phyloP scores from a whole-genome alignment of 1,140 invertebrate genomes.

The Conus ventricosus region DNA sequence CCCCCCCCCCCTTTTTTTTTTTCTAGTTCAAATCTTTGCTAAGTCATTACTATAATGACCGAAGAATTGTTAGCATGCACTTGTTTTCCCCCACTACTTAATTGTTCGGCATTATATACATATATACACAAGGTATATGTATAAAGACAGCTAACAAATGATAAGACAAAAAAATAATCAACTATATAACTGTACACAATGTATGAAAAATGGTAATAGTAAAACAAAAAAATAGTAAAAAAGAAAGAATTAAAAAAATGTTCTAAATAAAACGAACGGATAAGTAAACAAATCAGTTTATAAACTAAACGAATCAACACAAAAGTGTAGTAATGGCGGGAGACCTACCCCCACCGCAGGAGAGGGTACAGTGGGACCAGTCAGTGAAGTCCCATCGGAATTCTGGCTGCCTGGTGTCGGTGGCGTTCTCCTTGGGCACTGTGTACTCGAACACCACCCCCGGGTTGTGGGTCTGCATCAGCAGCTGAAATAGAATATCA shows the following conservation, averaged over 20 bases:
- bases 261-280: neutral
- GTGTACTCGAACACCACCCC: constrained; percentile 90
- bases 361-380: constrained; percentile 86
- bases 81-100: no score
- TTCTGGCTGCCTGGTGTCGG: constrained; percentile 77
- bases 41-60: no score
- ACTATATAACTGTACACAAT: no score
- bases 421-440: constrained; percentile 80
- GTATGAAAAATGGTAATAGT: neutral
- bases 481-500: constrained; percentile 79
- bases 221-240: neutral
- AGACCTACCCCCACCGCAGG: constrained; percentile 83
- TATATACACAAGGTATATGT: no score
- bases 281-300: neutral
- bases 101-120: no score
- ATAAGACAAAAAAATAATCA: no score
- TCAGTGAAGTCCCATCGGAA: constrained; percentile 85
- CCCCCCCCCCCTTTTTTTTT: no score
- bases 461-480: constrained; percentile 88
- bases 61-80: no score
- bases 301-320: neutral
- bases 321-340: neutral
- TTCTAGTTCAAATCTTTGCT: no score
- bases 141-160: no score
- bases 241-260: no score